These are phyloP conservation scores for Girardinus metallicus DNA, from an alignment of 2,797 vertebrate species.

Conservation along the genomic window DNA sequence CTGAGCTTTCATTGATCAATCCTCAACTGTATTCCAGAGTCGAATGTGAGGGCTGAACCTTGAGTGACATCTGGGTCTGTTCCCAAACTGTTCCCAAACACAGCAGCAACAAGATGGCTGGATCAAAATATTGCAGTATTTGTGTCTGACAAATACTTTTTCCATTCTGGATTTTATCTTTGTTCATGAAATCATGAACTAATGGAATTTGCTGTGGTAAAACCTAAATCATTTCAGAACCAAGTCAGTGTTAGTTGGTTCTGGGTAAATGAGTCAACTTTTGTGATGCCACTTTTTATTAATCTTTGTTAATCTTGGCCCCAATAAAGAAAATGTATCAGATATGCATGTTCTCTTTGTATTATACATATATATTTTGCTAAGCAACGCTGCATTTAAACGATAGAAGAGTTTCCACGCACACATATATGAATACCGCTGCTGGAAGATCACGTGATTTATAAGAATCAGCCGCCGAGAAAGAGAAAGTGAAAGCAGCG, in stretches of 20 bases:
- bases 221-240: neutral
- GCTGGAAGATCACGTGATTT: conserved; percentile 60
- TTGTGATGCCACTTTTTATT: neutral
- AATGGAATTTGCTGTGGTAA: no score
- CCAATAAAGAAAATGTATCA: neutral
- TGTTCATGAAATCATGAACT: no score
- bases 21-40: no score
- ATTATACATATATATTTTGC: neutral
- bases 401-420: neutral
- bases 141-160: no score
- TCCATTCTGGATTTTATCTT: no score
- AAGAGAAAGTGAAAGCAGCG: conserved; percentile 42
- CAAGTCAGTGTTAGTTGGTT: no score
- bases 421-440: neutral
- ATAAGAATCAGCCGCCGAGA: neutral
- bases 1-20: no score
- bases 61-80: no score
- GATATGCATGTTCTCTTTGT: neutral
- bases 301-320: neutral
- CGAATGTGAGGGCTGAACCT: no score
- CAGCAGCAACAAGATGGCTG: no score
- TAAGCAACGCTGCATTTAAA: neutral
- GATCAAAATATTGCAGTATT: no score
- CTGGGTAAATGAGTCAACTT: neutral
- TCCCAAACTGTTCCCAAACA: no score